Evolutionary conservation across 2,888 invertebrate genomes (phyloP).

Genomic region (Enchytraeus crypticus): DNA sequence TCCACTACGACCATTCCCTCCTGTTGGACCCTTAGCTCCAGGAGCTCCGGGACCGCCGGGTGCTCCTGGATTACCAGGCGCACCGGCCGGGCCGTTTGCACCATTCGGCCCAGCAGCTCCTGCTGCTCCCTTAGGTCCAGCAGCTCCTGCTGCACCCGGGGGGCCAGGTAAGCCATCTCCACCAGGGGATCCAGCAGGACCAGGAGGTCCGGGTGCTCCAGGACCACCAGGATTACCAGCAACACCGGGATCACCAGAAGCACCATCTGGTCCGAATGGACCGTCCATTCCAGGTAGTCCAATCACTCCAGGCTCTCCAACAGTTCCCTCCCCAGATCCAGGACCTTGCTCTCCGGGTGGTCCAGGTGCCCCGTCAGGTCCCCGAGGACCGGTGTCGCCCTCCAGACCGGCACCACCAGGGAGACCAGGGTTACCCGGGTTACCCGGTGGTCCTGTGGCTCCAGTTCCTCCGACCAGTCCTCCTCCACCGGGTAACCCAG

Average conservation of each 20-base stretch:
- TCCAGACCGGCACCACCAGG: neutral
- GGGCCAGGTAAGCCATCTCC: constrained; percentile 1
- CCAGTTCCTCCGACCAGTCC: neutral
- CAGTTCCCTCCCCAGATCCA: neutral
- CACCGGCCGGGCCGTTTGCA: neutral
- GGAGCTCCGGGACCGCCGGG: neutral
- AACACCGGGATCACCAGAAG: neutral
- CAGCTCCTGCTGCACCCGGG: neutral
- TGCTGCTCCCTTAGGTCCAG: constrained; percentile 1
- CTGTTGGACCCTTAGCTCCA: constrained; percentile 3
- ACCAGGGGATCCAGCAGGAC: constrained; percentile 3
- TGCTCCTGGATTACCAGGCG: neutral
- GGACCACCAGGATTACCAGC: neutral
- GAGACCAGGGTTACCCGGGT: neutral
- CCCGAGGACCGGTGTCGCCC: neutral
- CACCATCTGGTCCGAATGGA: neutral
- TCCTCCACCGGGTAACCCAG: neutral
- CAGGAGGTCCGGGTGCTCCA: constrained; percentile 1
- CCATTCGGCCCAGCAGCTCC: constrained; percentile 5
- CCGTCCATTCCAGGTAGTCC: constrained; percentile 1
- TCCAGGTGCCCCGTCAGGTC: neutral
- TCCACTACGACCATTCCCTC: constrained; percentile 1
- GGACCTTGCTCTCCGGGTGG: neutral
- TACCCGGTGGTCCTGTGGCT: neutral
- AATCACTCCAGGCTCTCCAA: neutral